Evolutionary conservation across 2,113 vertebrate species (phyloP), one percentile per base, ranked within the genome.

Genomic region (Muntiacus muntjak): DNA sequence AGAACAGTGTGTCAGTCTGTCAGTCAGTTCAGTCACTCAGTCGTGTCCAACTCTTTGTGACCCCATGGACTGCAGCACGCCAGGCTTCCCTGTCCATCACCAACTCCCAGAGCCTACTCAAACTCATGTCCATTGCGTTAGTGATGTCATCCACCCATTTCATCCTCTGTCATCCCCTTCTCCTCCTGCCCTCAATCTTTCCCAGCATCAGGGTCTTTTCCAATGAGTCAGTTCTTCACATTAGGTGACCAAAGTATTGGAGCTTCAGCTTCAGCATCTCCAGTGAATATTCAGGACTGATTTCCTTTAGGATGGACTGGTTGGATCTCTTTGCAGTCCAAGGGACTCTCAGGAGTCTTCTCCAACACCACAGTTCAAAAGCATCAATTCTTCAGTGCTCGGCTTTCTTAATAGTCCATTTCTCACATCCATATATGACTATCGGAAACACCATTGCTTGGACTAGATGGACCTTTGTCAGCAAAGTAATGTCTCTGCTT

Each of bases 41-140:
- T 71, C 2, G 0, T 23, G 67, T 36, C 5, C 0, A 1, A 23
- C 67, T 71, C n/a, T 71, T 21, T 12, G n/a, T 0, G 1, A 71
- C n/a, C n/a, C n/a, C 67, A 71, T 71, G n/a, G 10, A 23, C 0
- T 0, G 4, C 19, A 36, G 64, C 67, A 71, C 0, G 5, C 19
- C 10, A 12, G n/a, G 67, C 5, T 12, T 71, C 67, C 67, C 19
- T 71, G 67, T 71, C n/a, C 19, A 23, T 71, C 10, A 40, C 10
- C n/a, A 71, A 71, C n/a, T 23, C n/a, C n/a, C 0, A 19, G 67
- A 71, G 67, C 21, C 5, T 5, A 5, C n/a, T 71, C 19, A 71
- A 36, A 36, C n/a, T 71, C 64, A 71, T 12, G 64, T 23, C 64
- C 19, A 71, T 36, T 2, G 0, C 0, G 0, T 40, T 5, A 71